Percentiles rank a stretch among this genome's conserved stretches.
Conservation (phyloP, 2,113 vertebrate genomes). For the Varanus salvator region DNA sequence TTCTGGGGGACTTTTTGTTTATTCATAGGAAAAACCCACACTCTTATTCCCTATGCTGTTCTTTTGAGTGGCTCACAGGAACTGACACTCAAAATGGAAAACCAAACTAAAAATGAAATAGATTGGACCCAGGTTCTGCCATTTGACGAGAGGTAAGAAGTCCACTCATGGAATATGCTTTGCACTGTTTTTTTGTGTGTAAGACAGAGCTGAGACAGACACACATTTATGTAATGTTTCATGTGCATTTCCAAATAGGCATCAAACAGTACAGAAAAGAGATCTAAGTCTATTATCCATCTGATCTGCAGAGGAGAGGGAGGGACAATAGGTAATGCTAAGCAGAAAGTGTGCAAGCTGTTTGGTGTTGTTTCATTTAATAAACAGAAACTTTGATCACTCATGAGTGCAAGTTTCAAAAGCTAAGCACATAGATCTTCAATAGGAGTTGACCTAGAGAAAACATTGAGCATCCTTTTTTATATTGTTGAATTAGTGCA, state of each 20-base stretch:
- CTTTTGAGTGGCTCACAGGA: neutral
- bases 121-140: too few relatives aligned
- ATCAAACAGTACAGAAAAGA: neutral
- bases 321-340: conserved; percentile 6
- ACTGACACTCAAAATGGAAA: neutral
- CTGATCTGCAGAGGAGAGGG: neutral
- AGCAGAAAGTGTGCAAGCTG: conserved; percentile 3
- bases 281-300: neutral
- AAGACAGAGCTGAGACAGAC: too few relatives aligned
- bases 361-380: conserved; percentile 31
- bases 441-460: conserved; percentile 56
- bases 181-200: too few relatives aligned
- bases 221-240: neutral
- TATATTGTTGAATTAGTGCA: conserved; percentile 61
- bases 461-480: conserved; percentile 56
- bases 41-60: neutral
- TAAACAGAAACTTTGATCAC: conserved; percentile 29
- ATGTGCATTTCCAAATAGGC: neutral
- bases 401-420: conserved; percentile 39
- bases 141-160: too few relatives aligned
- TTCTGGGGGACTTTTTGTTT: neutral
- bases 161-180: too few relatives aligned
- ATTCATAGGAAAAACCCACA: neutral
- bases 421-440: neutral
- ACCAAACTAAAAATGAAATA: too few relatives aligned